phyloP scores from a whole-genome alignment of 2,113 vertebrate genomes.

The Pteruthius melanotis region DNA sequence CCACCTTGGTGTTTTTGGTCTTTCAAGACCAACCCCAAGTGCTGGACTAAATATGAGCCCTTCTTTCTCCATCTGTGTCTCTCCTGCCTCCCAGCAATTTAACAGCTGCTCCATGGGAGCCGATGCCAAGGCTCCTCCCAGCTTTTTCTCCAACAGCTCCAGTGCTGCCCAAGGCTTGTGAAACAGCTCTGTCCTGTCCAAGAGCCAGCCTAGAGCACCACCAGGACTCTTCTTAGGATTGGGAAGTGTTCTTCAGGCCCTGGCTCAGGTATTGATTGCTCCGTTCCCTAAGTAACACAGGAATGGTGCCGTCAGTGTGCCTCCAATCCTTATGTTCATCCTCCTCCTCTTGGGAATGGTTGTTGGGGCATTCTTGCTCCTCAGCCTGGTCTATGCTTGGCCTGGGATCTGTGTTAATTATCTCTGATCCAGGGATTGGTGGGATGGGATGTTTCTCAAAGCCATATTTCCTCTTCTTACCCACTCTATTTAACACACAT shows the following conservation, averaged over 20 bases:
- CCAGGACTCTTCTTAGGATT: neutral
- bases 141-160: neutral
- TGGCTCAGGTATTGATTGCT: neutral
- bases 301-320: rapidly evolving
- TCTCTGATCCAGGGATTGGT: neutral
- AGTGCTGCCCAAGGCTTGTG: neutral
- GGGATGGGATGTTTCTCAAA: neutral
- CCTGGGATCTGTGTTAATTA: neutral
- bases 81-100: neutral
- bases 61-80: neutral
- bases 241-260: neutral
- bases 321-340: neutral
- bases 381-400: neutral
- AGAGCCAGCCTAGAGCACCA: neutral
- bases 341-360: neutral
- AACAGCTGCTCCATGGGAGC: neutral
- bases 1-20: neutral
- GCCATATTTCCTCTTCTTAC: neutral
- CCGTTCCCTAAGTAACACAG: neutral
- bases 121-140: neutral
- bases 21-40: neutral
- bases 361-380: rapidly evolving
- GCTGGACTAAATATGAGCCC: neutral
- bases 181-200: neutral
- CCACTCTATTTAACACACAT: neutral